Evolutionary conservation across 2,113 vertebrate species (phyloP).

Genomic region (Drymodes brunneopygia): DNA sequence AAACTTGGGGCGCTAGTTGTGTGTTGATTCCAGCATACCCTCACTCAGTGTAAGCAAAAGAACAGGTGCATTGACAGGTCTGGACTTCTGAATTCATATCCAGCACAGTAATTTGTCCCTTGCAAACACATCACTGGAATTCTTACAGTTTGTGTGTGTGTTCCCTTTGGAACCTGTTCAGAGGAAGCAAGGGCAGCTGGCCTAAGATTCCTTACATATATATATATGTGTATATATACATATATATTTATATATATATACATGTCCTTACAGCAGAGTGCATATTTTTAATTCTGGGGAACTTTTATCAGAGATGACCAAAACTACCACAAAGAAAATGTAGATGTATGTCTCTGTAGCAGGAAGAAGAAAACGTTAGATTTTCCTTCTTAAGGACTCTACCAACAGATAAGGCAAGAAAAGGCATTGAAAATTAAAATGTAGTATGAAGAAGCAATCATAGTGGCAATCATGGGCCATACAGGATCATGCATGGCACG

Average conservation of each 20-base stretch:
- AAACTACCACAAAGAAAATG: not conserved
- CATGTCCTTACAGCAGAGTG: not conserved
- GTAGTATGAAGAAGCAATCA: not conserved
- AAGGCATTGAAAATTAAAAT: not conserved
- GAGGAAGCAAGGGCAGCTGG: not conserved
- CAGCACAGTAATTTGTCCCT: not conserved
- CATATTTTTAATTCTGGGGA: not conserved
- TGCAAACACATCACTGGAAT: not conserved
- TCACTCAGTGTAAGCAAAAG: not conserved
- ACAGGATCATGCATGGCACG: too few species aligned
- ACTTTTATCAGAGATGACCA: not conserved
- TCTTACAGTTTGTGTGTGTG: not conserved
- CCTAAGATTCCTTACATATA: not conserved
- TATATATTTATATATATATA: too few species aligned
- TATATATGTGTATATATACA: too few species aligned
- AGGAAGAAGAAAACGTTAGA: not conserved
- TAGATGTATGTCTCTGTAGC: not conserved
- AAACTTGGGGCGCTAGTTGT: not conserved
- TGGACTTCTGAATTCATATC: not conserved
- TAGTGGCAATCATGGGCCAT: not conserved
- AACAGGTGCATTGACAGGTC: not conserved
- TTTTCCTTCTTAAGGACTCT: not conserved
- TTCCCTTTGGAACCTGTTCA: not conserved
- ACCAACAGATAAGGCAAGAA: not conserved
- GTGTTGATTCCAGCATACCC: not conserved